Evolutionary conservation across 2,888 invertebrate genomes (phyloP).

Genomic region (Clostera curtula): DNA sequence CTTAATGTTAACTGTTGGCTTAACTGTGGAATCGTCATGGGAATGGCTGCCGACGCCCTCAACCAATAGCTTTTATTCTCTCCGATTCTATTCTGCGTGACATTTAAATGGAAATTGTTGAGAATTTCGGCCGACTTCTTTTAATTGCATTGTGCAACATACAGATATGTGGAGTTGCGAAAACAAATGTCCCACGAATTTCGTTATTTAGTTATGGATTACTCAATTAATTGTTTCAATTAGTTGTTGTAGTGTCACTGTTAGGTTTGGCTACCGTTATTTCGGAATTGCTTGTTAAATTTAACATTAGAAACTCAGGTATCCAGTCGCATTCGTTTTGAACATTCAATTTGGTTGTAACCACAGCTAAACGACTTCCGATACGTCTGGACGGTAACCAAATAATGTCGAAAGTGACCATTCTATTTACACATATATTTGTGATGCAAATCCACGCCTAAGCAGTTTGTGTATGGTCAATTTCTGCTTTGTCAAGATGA

Average conservation of each 20-base stretch:
- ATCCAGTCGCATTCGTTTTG: slow-evolving; percentile 10
- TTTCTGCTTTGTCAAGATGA: slow-evolving; percentile 57
- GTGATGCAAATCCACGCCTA: slow-evolving; percentile 56
- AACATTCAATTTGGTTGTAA: slow-evolving; percentile 23
- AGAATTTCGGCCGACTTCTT: slow-evolving; percentile 20
- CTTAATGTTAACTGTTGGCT: slow-evolving; percentile 33
- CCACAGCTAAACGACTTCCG: slow-evolving; percentile 16
- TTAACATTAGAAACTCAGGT: slow-evolving; percentile 9
- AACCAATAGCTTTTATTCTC: slow-evolving; percentile 27
- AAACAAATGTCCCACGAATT: too few species aligned
- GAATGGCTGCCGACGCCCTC: slow-evolving; percentile 37
- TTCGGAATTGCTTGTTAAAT: slow-evolving; percentile 9
- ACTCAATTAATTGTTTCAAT: too few species aligned
- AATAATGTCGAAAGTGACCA: slow-evolving; percentile 39
- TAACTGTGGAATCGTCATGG: slow-evolving; percentile 55
- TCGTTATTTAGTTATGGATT: too few species aligned
- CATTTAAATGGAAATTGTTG: slow-evolving; percentile 22
- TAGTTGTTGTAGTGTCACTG: too few species aligned
- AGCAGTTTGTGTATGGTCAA: slow-evolving; percentile 44
- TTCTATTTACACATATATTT: slow-evolving; percentile 35
- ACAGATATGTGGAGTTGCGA: neutral
- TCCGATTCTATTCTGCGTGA: slow-evolving; percentile 13
- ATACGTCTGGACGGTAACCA: slow-evolving; percentile 24
- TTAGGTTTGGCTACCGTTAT: slow-evolving; percentile 5
- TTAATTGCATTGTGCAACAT: slow-evolving; percentile 4